These are phyloP conservation scores for Hypothenemus hampei DNA, from an alignment of 1,140 invertebrate species.

Conservation along the genomic window DNA sequence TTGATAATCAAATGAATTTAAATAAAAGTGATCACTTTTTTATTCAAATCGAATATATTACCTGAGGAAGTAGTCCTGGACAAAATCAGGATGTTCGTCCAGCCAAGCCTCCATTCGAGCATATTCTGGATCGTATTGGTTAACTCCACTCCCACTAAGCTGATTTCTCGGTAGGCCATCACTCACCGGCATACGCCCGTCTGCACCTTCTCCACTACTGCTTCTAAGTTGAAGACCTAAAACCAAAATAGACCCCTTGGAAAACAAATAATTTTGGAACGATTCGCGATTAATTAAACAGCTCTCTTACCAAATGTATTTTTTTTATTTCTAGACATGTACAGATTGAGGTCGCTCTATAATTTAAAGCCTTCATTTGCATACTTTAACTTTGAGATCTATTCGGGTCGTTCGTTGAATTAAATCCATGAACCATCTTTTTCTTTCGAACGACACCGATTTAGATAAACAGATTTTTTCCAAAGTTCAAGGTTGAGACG, in stretches of 20 bases:
- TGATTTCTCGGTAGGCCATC: constrained; percentile 49
- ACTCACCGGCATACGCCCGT: constrained; percentile 57
- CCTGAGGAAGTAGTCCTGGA: constrained; percentile 92
- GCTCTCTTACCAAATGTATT: too few relatives aligned
- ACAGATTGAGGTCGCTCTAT: neutral
- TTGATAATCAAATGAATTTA: too few relatives aligned
- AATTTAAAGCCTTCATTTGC: neutral
- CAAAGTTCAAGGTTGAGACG: constrained; percentile 1
- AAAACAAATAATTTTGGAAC: constrained; percentile 24
- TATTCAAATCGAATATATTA: too few relatives aligned
- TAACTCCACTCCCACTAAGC: constrained; percentile 44
- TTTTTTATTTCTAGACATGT: neutral
- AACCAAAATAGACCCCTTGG: constrained; percentile 42
- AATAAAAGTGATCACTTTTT: too few relatives aligned
- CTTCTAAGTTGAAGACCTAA: constrained; percentile 73
- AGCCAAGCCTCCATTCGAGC: constrained; percentile 88
- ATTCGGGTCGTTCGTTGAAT: too few relatives aligned
- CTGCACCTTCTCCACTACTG: constrained; percentile 74
- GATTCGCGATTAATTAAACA: too few relatives aligned
- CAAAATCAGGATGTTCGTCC: constrained; percentile 93
- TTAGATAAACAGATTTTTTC: neutral
- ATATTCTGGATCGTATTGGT: constrained; percentile 74
- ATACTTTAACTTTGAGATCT: too few relatives aligned
- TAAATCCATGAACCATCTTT: neutral
- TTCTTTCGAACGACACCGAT: neutral